Evolutionary conservation across 2,113 vertebrate genomes (phyloP).

Genomic region (Aramus guarauna): DNA sequence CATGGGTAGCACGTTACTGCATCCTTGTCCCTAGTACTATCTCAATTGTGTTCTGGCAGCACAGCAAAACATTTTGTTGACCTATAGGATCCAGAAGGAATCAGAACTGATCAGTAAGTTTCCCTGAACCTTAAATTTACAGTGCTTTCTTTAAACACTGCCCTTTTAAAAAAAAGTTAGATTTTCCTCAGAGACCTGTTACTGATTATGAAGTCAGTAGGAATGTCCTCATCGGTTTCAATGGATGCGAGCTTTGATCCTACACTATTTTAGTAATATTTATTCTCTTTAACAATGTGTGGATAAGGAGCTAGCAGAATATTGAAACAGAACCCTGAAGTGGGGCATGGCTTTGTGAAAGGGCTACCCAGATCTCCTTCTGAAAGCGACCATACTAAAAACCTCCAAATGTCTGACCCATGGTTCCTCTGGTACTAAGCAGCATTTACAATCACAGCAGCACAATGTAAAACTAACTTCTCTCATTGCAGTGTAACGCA

Average conservation of each 20-base stretch:
- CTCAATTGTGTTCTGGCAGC: not conserved
- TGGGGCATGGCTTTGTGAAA: not conserved
- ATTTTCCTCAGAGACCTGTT: not conserved
- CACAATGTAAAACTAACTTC: not conserved
- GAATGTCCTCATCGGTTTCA: not conserved
- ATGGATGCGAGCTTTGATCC: not conserved
- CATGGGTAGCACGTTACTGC: not conserved
- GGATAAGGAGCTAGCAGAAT: not conserved
- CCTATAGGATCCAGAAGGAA: not conserved
- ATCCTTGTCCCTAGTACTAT: not conserved
- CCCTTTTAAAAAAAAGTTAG: not conserved
- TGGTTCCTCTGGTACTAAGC: not conserved
- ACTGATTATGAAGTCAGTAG: not conserved
- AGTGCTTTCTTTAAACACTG: not conserved
- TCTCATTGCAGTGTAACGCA: not conserved
- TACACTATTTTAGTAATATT: not conserved
- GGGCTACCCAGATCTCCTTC: not conserved
- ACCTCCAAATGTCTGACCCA: not conserved
- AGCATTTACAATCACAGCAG: not conserved
- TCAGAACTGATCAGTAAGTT: not conserved
- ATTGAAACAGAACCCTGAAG: not conserved
- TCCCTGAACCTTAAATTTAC: not conserved
- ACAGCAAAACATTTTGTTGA: not conserved
- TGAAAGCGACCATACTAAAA: not conserved
- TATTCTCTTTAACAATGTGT: not conserved